Evolutionary conservation across 2,113 vertebrate genomes (phyloP), one percentile per base, ranked within the genome.

Genomic region (Sus scrofa): DNA sequence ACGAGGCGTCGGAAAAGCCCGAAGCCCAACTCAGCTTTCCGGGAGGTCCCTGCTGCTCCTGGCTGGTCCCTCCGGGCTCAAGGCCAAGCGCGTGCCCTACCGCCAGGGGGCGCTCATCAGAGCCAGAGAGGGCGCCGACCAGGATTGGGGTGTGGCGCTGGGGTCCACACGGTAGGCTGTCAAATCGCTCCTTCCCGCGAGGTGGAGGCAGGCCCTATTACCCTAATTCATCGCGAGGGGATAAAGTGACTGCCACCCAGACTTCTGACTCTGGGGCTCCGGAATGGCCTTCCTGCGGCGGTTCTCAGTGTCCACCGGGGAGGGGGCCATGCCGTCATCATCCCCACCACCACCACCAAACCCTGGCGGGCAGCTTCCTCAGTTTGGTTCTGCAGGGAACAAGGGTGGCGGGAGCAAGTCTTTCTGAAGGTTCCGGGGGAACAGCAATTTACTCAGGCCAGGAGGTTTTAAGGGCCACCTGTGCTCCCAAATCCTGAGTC

Each of bases 361-460:
- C n/a, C n/a, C 34, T 10, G 50, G 11, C 68, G n/a, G n/a, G n/a
- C 22, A 39, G 60, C 68, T 27, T 74, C 15, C 54, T 68, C 32
- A 11, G 0, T 16, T 34, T 68, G 79, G 27, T n/a, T 11, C 6
- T 12, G 8, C 11, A 5, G 3, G 27, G 19, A 18, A n/a, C 0
- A 30, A 22, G 7, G 10, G 63, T 9, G 10, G 6, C 5, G 15
- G 26, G n/a, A 30, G 9, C 6, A 70, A 7, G 30, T 7, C 18
- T 58, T 34, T 75, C 37, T 81, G 75, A 58, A 65, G 86, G 62
- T 20, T 79, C 4, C 20, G 30, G 20, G 34, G 37, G 50, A 56
- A 54, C 19, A 32, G 50, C 32, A 5, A 8, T 12, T 39, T 16
- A 37, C 12, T 5, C 67, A 52, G 37, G 67, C 18, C 50, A n/a